Base-by-base conservation (phyloP, 2,888 invertebrate species). In the Parnassius smintheus region DNA sequence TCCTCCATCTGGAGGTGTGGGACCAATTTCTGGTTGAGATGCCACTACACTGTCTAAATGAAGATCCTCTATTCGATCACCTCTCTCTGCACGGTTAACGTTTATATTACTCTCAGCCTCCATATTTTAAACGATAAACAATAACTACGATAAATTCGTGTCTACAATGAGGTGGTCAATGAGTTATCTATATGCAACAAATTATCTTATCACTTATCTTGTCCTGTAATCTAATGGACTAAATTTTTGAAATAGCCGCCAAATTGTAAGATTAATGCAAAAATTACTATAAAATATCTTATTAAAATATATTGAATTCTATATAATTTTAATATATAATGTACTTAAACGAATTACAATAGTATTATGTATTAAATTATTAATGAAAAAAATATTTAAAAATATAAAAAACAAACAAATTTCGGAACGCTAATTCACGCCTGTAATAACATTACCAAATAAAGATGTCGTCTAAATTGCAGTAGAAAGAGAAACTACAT, bases 11-110 rank as follows among this genome's bases (percentile, higher is more conserved):
- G 94, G 94, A 56, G 94, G 91, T 12, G 92, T 92, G 0, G 95
- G 94, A 0, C 94, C 94, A 57, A 95, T 88, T 80, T 95, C 94
- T 1, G 94, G 94, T 68, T 94, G 93, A 25, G 94, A 94, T 54
- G 94, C 91, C 61, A 94, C 87, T 4, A 95, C 89, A 60, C 93
- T 88, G 72, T 95, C 95, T 68, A 95, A 81, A 72, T 87, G 86
- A 13, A 92, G 75, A 61, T 88, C 88, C 66, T 86, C 86, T 49
- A 79, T 80, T 57, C 79, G 75, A 67, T 80, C 81, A 66, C 71
- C 74, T 18, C 82, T 74, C 55, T 79, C 79, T 25, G 70, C 60
- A 45, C 68, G 76, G 50, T 49, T 52, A 45, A 66, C 61, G n/a
- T 70, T 72, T 46, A 69, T 65, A 72, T 74, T 77, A 73, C 72